phyloP scores from a whole-genome alignment of 37 sponge, comb jelly and placozoan genomes.

The Halichondria panicea region DNA sequence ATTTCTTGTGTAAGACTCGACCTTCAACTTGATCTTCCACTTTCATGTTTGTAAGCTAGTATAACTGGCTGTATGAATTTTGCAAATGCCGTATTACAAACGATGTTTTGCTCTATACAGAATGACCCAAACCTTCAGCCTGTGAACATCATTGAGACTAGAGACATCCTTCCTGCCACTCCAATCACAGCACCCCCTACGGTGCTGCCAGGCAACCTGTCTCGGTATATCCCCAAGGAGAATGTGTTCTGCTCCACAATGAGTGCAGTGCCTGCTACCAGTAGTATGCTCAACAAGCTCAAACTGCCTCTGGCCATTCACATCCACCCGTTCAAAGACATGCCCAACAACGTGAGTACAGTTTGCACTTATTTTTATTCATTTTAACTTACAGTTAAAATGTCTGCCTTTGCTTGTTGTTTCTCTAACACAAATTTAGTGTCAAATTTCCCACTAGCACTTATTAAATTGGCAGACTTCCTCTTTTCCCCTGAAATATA shows the following conservation, averaged over 20 bases:
- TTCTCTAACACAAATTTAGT: too few relatives aligned
- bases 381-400: too few relatives aligned
- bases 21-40: background rate
- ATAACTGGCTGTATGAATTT: too few relatives aligned
- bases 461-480: too few relatives aligned
- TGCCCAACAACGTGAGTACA: constrained; percentile 33
- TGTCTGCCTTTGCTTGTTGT: too few relatives aligned
- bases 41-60: too few relatives aligned
- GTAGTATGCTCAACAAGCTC: constrained; percentile 75
- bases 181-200: constrained; percentile 39
- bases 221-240: constrained; percentile 51
- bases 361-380: background rate
- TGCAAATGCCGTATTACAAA: too few relatives aligned
- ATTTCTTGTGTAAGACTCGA: background rate
- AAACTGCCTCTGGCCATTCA: constrained; percentile 92
- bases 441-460: too few relatives aligned
- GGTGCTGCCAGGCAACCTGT: constrained; percentile 37
- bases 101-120: constrained; percentile 7
- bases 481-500: too few relatives aligned
- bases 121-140: constrained; percentile 58
- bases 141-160: constrained; percentile 69
- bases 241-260: constrained; percentile 83
- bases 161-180: constrained; percentile 65
- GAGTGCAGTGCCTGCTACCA: constrained; percentile 82
- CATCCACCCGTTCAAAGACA: constrained; percentile 91